phyloP scores from a whole-genome alignment of 2,888 invertebrate species.

The Drosophila paracracens region DNA sequence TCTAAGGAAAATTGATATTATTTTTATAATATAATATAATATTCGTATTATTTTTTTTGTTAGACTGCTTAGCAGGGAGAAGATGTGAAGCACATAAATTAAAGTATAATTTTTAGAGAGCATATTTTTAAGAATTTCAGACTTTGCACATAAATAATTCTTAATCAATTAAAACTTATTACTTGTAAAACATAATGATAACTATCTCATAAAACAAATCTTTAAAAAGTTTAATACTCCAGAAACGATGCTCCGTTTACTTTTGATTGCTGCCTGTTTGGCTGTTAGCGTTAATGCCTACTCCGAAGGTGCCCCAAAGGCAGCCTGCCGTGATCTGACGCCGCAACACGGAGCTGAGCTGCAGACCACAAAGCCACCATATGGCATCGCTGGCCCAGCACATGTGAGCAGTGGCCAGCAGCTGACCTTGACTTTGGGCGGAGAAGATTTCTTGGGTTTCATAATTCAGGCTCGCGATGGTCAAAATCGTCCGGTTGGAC shows the following conservation, averaged over 20 bases:
- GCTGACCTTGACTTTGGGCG: conserved; percentile 85
- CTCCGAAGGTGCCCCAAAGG: conserved; percentile 88
- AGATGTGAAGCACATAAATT: neutral
- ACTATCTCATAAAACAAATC: neutral
- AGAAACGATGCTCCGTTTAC: conserved; percentile 76
- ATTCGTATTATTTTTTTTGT: neutral
- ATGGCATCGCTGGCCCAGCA: conserved; percentile 85
- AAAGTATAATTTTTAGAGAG: neutral
- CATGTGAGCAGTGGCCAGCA: conserved; percentile 84
- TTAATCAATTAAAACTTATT: neutral
- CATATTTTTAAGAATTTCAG: neutral
- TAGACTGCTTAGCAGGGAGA: neutral
- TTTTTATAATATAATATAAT: neutral
- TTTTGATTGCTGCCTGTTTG: conserved; percentile 70
- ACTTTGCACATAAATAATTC: neutral
- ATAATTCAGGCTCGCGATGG: conserved; percentile 88
- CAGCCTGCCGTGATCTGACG: conserved; percentile 88
- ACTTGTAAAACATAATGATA: neutral
- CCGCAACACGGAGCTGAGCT: conserved; percentile 88
- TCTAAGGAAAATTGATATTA: neutral
- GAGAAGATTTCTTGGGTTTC: conserved; percentile 88
- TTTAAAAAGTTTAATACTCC: neutral
- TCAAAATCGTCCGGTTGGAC: conserved; percentile 87
- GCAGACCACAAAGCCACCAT: conserved; percentile 87
- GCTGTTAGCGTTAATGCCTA: conserved; percentile 84